phyloP scores from a whole-genome alignment of 1,140 invertebrate genomes.

The Aphaenogaster ashmeadi region DNA sequence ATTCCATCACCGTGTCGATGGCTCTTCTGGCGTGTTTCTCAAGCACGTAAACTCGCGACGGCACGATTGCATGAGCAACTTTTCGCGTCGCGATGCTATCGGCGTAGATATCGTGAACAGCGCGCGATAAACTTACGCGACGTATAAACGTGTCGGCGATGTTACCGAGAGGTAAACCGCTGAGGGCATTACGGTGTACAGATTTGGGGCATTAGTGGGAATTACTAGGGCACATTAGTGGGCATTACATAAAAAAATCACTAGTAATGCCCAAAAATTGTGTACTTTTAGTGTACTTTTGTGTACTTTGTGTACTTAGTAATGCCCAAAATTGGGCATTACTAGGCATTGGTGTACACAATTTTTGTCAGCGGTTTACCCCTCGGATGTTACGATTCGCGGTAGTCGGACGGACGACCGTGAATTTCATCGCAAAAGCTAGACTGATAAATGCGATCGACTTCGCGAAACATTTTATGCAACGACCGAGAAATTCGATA shows the following conservation, averaged over 20 bases:
- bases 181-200: too few species aligned
- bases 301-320: too few species aligned
- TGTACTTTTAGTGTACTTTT: too few species aligned
- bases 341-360: too few species aligned
- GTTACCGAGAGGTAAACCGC: too few species aligned
- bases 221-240: too few species aligned
- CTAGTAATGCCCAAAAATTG: too few species aligned
- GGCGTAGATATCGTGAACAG: neutral
- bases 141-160: neutral
- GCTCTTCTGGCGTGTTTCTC: neutral
- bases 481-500: constrained; percentile 41
- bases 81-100: constrained; percentile 19
- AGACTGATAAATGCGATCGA: constrained; percentile 32
- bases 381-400: neutral
- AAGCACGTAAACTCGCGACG: neutral
- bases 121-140: constrained; percentile 34
- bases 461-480: constrained; percentile 31
- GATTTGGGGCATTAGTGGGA: too few species aligned
- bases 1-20: neutral
- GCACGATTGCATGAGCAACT: neutral
- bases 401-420: neutral
- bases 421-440: neutral
- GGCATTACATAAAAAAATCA: too few species aligned
- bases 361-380: too few species aligned
- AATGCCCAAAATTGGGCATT: too few species aligned